phyloP scores from a whole-genome alignment of 1,140 invertebrate species.

The Drosophila bipectinata region DNA sequence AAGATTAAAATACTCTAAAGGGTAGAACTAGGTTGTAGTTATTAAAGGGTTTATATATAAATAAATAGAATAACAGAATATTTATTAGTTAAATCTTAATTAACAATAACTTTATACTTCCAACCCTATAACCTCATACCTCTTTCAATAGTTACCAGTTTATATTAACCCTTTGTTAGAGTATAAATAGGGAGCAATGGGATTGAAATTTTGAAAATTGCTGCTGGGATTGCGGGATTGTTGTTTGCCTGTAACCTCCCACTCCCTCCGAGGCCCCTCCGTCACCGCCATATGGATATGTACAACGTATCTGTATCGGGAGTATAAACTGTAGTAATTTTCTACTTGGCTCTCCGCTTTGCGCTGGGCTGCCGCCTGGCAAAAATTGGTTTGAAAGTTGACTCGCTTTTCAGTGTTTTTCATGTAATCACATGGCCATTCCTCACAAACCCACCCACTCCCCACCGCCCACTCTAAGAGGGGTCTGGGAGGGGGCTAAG shows the following conservation, averaged over 20 bases:
- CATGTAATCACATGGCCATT: constrained; percentile 61
- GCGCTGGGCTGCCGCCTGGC: constrained; percentile 34
- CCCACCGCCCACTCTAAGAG: constrained; percentile 2
- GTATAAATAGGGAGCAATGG: constrained; percentile 32
- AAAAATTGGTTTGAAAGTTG: constrained; percentile 62
- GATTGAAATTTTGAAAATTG: constrained; percentile 78
- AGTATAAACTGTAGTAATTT: constrained; percentile 66
- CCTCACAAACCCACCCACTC: constrained; percentile 21
- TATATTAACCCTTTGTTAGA: constrained; percentile 3
- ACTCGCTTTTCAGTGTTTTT: constrained; percentile 43
- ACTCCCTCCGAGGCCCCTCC: neutral
- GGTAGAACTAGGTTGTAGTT: neutral
- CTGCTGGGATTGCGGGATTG: constrained; percentile 78
- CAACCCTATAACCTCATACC: neutral
- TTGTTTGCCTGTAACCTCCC: constrained; percentile 40
- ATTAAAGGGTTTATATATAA: no score
- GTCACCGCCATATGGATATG: constrained; percentile 3
- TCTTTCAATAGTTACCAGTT: no score
- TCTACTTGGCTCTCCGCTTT: constrained; percentile 30
- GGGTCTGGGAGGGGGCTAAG: constrained; percentile 19
- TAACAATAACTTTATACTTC: no score
- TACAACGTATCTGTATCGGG: constrained; percentile 12
- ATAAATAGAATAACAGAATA: no score
- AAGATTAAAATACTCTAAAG: constrained; percentile 2
- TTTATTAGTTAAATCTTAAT: no score